These are phyloP conservation scores for Eupithecia exiguata DNA, from an alignment of 2,888 invertebrate species.

Conservation along the genomic window DNA sequence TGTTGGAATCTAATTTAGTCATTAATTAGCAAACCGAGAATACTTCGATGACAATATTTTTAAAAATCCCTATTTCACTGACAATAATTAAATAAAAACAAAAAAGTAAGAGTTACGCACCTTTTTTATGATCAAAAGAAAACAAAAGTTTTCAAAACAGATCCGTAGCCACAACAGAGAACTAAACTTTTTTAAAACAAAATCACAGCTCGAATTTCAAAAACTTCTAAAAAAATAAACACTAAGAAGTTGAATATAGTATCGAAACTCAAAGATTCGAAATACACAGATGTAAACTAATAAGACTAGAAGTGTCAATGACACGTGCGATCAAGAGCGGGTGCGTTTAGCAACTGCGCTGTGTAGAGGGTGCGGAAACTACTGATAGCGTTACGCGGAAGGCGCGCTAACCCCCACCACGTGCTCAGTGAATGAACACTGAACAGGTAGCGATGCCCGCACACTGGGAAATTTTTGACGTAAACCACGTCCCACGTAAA, in stretches of 20 bases:
- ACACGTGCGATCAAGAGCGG: slow-evolving; percentile 78
- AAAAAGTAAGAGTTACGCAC: slow-evolving; percentile 47
- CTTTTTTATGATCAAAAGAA: slow-evolving; percentile 47
- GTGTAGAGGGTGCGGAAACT: slow-evolving; percentile 80
- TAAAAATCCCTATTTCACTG: background rate
- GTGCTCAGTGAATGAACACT: slow-evolving; percentile 77
- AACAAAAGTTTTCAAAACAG: slow-evolving; percentile 17
- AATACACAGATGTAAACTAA: slow-evolving; percentile 48
- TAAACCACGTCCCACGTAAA: slow-evolving; percentile 41
- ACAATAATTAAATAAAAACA: background rate
- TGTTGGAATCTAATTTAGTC: background rate
- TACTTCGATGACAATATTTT: background rate
- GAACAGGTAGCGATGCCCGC: slow-evolving; percentile 72
- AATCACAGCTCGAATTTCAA: slow-evolving; percentile 5
- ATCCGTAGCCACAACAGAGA: slow-evolving; percentile 6
- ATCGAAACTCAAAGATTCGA: background rate
- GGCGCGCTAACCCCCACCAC: slow-evolving; percentile 77
- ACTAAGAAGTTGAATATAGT: background rate
- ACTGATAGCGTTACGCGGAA: slow-evolving; percentile 83
- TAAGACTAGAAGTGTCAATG: slow-evolving; percentile 72
- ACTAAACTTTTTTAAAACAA: slow-evolving; percentile 13
- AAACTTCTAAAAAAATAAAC: background rate
- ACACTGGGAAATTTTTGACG: slow-evolving; percentile 47
- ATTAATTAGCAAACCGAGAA: background rate
- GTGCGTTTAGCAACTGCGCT: slow-evolving; percentile 81